Percentiles rank a stretch among this genome's conserved stretches.
Evolutionary conservation across 2,797 vertebrate species (phyloP).

Genomic region (Propithecus perrieri): DNA sequence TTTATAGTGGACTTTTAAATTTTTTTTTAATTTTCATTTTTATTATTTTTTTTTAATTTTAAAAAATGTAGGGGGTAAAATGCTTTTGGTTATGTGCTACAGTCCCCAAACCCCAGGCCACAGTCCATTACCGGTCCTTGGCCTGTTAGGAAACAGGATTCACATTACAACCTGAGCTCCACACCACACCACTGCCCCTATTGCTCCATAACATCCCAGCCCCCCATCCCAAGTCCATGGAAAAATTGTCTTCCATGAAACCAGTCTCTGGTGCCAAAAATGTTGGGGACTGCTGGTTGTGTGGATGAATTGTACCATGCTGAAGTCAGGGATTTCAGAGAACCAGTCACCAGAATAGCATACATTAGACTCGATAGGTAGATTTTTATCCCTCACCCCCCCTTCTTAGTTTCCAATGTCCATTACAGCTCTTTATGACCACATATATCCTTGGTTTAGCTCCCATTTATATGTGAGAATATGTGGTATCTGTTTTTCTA

Average conservation of each 20-base stretch:
- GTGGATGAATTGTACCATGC: not conserved
- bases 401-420: not conserved
- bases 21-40: not conserved
- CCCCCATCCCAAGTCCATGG: no score
- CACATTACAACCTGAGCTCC: no score
- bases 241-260: no score
- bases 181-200: no score
- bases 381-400: not conserved
- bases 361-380: not conserved
- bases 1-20: not conserved
- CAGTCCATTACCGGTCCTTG: no score
- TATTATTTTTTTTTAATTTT: not conserved
- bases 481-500: not conserved
- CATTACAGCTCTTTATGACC: not conserved
- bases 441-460: not conserved
- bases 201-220: no score
- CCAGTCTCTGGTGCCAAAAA: no score
- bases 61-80: not conserved
- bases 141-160: no score
- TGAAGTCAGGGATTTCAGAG: not conserved
- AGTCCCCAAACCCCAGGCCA: no score
- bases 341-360: not conserved
- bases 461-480: not conserved
- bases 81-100: not conserved
- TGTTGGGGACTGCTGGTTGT: not conserved